These are phyloP conservation scores for Hemitrygon akajei DNA, from an alignment of 2,797 vertebrate genomes.

Conservation along the genomic window DNA sequence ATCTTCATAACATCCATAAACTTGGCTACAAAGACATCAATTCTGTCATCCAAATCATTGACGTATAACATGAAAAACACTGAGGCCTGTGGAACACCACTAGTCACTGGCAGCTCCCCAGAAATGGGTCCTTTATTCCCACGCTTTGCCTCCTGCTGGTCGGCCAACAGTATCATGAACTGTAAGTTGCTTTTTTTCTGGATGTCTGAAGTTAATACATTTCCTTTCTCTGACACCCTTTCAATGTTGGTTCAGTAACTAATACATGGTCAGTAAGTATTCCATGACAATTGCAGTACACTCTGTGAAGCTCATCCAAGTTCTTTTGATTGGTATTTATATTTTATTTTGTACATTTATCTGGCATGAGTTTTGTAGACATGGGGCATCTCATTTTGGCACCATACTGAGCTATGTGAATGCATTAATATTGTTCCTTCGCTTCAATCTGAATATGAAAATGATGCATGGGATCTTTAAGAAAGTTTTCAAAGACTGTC, in stretches of 20 bases:
- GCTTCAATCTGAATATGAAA: background rate
- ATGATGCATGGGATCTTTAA: background rate
- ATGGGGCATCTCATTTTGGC: background rate
- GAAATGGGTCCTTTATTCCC: too few species aligned
- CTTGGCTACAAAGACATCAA: too few species aligned
- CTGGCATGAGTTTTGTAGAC: background rate
- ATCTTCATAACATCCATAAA: too few species aligned
- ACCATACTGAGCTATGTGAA: background rate
- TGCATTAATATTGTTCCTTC: background rate
- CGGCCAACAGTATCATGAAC: background rate
- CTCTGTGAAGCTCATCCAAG: background rate
- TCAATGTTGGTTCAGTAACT: background rate
- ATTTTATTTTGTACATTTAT: background rate
- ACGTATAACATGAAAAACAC: too few species aligned
- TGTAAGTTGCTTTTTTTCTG: background rate
- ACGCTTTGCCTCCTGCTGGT: too few species aligned
- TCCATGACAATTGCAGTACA: background rate
- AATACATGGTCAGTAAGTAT: background rate
- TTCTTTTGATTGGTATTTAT: background rate
- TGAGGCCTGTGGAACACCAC: too few species aligned
- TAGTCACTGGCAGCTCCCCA: too few species aligned
- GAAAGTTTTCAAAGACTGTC: background rate
- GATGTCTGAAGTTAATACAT: background rate
- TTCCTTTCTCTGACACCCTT: background rate
- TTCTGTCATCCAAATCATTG: too few species aligned